These are phyloP conservation scores for Spongilla lacustris DNA, from an alignment of 37 sponge, comb jelly and placozoan species.

Conservation along the genomic window DNA sequence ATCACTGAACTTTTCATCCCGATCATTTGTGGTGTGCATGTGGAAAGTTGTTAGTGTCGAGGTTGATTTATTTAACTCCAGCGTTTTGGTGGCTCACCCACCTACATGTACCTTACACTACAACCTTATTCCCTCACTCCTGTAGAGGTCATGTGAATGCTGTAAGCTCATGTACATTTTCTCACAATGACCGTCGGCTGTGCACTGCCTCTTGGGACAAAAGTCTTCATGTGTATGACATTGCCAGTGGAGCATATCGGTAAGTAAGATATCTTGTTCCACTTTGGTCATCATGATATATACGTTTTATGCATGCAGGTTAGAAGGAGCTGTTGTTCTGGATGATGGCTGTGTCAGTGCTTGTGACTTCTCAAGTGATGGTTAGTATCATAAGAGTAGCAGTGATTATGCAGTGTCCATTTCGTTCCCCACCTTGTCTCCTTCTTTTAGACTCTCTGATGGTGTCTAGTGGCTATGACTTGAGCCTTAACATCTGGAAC, in stretches of 20 bases:
- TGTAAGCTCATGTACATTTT: constrained; percentile 62
- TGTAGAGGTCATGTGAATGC: constrained; percentile 30
- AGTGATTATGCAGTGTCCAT: neutral
- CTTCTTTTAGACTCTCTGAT: constrained; percentile 31
- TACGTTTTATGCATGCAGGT: constrained; percentile 10
- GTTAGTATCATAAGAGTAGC: constrained; percentile 24
- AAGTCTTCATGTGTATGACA: constrained; percentile 67
- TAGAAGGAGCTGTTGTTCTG: constrained; percentile 69
- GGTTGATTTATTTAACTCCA: too few species aligned
- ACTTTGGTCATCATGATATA: neutral
- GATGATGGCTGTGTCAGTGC: constrained; percentile 93
- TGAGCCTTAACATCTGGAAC: constrained; percentile 59
- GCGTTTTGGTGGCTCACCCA: too few species aligned
- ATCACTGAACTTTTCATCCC: too few species aligned
- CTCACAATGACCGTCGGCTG: constrained; percentile 65
- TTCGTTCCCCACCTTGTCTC: neutral
- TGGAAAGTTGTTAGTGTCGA: too few species aligned
- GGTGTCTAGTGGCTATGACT: constrained; percentile 75
- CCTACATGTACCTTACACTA: too few species aligned
- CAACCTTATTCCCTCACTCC: too few species aligned
- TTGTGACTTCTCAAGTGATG: constrained; percentile 80
- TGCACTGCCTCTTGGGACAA: constrained; percentile 87
- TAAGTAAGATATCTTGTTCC: neutral
- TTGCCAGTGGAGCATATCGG: constrained; percentile 76
- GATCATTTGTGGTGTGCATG: too few species aligned